These are phyloP conservation scores for Syngnathus scovelli DNA, from an alignment of 2,113 vertebrate genomes.

Conservation along the genomic window DNA sequence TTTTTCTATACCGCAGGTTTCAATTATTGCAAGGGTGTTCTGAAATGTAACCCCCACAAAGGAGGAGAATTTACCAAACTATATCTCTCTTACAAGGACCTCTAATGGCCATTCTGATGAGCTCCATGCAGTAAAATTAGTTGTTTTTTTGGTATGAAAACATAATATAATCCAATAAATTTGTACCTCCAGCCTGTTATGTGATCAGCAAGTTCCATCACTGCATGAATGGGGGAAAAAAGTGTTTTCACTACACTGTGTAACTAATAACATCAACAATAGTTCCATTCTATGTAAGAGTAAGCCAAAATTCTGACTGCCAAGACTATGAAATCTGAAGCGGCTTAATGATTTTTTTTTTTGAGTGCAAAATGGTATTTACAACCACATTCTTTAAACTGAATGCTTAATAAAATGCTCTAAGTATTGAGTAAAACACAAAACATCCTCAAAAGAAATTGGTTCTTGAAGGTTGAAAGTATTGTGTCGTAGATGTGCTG, in stretches of 20 bases:
- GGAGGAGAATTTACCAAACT: background rate
- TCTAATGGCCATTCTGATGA: background rate
- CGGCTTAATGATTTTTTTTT: background rate
- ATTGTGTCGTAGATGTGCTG: background rate
- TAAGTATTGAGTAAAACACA: background rate
- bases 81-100: constrained; percentile 7
- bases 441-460: background rate
- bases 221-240: background rate
- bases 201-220: background rate
- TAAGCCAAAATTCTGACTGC: background rate
- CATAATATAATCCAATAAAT: no score
- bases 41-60: no score
- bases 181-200: background rate
- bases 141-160: no score
- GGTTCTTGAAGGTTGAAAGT: background rate
- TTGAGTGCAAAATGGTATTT: background rate
- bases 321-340: background rate
- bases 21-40: no score
- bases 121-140: no score
- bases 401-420: background rate
- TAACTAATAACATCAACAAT: constrained; percentile 9
- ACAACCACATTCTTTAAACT: background rate
- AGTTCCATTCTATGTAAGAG: background rate
- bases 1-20: no score
- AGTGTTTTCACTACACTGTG: background rate